phyloP scores from a whole-genome alignment of 1,140 invertebrate species.

The Hyles vespertilio region DNA sequence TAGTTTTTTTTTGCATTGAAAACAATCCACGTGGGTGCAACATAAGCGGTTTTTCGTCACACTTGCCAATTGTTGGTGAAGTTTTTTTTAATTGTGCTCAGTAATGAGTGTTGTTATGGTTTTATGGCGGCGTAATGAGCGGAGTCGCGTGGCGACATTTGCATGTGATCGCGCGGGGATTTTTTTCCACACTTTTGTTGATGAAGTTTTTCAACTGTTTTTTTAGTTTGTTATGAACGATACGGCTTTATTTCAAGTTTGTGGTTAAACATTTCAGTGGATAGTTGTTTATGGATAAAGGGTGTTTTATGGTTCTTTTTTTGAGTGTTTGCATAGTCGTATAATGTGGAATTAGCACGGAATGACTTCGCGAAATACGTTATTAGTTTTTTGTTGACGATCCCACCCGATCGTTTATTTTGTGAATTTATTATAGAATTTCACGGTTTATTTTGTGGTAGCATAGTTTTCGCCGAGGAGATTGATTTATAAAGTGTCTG shows the following conservation, averaged over 20 bases:
- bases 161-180: conserved; percentile 59
- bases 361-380: conserved; percentile 2
- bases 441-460: too few relatives aligned
- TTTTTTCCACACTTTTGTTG: conserved; percentile 64
- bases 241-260: conserved; percentile 65
- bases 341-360: conserved; percentile 27
- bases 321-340: conserved; percentile 42
- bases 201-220: conserved; percentile 60
- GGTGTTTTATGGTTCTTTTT: conserved; percentile 57
- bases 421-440: not conserved
- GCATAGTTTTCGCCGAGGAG: too few relatives aligned
- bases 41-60: conserved; percentile 71
- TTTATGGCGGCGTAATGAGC: conserved; percentile 66
- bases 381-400: conserved; percentile 2
- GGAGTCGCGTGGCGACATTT: conserved; percentile 63
- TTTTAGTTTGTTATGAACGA: conserved; percentile 60
- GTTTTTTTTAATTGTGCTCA: conserved; percentile 68
- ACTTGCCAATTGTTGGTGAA: conserved; percentile 54
- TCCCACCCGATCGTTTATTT: not conserved
- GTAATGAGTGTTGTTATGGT: conserved; percentile 72
- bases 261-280: conserved; percentile 68
- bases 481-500: too few relatives aligned
- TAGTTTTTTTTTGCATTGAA: conserved; percentile 54
- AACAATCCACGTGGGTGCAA: conserved; percentile 69
- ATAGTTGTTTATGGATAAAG: conserved; percentile 60